Percentiles rank a stretch among this genome's conserved stretches.
phyloP scores from a whole-genome alignment of 2,113 vertebrate genomes.

The Pterophyllum scalare region DNA sequence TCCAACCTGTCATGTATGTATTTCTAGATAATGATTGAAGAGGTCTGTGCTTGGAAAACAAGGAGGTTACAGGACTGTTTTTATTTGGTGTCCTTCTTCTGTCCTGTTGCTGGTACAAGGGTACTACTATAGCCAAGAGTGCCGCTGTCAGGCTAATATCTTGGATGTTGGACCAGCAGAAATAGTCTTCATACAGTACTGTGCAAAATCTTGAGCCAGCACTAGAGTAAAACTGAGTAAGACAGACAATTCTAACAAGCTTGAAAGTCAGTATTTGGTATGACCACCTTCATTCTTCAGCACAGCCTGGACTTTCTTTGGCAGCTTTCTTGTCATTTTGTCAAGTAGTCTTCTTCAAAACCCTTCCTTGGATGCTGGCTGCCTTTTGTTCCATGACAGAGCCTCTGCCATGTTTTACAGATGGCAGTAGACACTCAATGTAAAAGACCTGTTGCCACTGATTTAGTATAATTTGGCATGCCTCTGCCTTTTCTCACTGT shows the following conservation, averaged over 20 bases:
- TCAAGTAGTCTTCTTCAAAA: neutral
- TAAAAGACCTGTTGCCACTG: neutral
- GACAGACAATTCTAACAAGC: neutral
- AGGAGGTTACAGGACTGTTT: conserved; percentile 22
- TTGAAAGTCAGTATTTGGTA: neutral
- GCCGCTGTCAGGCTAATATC: conserved; percentile 5
- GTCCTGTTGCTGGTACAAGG: neutral
- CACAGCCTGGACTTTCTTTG: neutral
- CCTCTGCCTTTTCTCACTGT: neutral
- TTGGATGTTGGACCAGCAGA: conserved; percentile 25
- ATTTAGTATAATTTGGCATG: neutral
- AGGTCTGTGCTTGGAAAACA: neutral
- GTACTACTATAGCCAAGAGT: neutral
- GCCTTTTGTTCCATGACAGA: neutral
- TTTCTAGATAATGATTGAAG: conserved; percentile 3
- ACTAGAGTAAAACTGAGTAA: neutral
- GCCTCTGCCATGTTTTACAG: neutral
- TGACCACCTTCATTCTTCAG: no score
- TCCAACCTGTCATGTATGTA: neutral
- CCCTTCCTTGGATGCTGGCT: neutral
- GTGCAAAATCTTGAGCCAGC: neutral
- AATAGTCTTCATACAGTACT: neutral
- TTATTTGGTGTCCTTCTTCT: neutral
- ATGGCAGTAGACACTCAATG: neutral
- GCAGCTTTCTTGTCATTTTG: neutral